phyloP scores from a whole-genome alignment of 2,888 invertebrate genomes.

The Caenorhabditis panamensis region DNA sequence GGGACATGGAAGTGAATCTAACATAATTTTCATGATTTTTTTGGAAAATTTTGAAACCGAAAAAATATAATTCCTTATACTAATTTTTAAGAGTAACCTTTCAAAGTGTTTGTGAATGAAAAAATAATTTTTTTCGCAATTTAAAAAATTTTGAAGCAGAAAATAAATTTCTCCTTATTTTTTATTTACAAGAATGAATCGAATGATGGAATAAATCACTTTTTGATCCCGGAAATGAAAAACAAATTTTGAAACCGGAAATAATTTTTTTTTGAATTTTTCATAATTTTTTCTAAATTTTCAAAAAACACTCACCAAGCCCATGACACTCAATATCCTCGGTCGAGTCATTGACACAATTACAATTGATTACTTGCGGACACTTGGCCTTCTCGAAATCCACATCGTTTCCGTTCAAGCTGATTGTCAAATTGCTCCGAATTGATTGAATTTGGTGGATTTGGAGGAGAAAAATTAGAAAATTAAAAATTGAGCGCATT shows the following conservation, averaged over 20 bases:
- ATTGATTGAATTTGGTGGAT: neutral
- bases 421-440: neutral
- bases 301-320: conserved; percentile 24
- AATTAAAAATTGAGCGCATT: conserved; percentile 16
- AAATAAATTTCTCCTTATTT: too few relatives aligned
- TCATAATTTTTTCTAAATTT: neutral
- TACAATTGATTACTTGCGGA: conserved; percentile 44
- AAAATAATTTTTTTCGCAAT: too few relatives aligned
- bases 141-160: too few relatives aligned
- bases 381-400: conserved; percentile 18
- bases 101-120: too few relatives aligned
- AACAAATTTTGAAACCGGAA: neutral
- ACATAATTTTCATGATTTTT: too few relatives aligned
- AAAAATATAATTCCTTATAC: too few relatives aligned
- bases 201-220: too few relatives aligned
- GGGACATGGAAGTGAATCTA: too few relatives aligned
- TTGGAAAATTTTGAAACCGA: too few relatives aligned
- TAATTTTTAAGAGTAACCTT: too few relatives aligned
- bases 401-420: conserved; percentile 7
- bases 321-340: conserved; percentile 42
- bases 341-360: conserved; percentile 30
- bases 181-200: too few relatives aligned
- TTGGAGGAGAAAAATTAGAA: neutral
- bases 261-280: neutral
- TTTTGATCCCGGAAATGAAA: too few relatives aligned